These are phyloP conservation scores for Zhengitettix transpicula DNA, from an alignment of 2,888 invertebrate species.

Conservation along the genomic window DNA sequence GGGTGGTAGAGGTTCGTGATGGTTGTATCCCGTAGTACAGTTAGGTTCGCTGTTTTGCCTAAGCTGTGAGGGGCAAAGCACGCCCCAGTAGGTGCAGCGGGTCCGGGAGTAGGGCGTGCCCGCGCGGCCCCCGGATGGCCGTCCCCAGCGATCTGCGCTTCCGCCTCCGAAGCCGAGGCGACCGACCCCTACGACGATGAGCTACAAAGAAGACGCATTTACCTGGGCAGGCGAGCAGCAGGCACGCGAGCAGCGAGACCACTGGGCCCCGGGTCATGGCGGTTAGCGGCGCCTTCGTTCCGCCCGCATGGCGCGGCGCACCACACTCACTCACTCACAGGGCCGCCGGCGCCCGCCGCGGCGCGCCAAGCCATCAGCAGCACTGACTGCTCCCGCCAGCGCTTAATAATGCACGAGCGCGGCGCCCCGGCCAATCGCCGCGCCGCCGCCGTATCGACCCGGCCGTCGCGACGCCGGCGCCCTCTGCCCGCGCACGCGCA, in stretches of 20 bases:
- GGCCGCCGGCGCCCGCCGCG: background rate
- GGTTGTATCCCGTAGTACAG: no score
- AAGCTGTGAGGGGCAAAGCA: no score
- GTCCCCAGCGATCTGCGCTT: background rate
- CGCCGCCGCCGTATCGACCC: background rate
- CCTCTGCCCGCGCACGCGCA: background rate
- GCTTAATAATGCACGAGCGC: background rate
- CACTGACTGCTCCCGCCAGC: background rate
- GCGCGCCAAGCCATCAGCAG: background rate
- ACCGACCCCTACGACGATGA: constrained; percentile 23
- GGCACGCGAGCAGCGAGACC: constrained; percentile 24
- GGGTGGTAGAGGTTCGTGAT: no score
- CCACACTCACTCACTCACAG: constrained; percentile 23
- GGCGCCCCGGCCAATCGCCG: background rate
- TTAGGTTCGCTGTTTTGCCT: no score
- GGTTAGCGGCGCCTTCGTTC: background rate
- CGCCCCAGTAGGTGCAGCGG: no score
- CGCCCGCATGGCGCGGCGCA: constrained; percentile 31
- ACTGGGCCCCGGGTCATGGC: constrained; percentile 14
- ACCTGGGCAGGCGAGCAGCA: background rate
- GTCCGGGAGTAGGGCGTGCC: no score
- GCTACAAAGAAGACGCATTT: background rate
- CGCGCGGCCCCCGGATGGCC: background rate
- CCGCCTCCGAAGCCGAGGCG: constrained; percentile 22
- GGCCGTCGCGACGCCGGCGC: background rate